Base-by-base conservation (phyloP, 2,797 vertebrate genomes). In the Caiman crocodilus region DNA sequence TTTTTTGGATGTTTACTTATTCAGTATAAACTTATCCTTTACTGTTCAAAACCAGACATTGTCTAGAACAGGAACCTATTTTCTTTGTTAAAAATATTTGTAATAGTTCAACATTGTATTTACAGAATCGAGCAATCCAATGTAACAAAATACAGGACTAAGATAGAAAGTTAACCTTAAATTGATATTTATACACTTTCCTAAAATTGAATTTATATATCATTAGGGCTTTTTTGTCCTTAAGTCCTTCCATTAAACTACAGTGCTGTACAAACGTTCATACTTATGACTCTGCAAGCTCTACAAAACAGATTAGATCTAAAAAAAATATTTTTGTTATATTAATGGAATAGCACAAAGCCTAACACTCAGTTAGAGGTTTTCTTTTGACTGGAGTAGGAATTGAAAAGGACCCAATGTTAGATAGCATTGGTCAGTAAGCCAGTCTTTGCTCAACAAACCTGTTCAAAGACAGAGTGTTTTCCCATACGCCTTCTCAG, bases 241-340 rank as follows among this genome's bases (percentile, higher is more conserved):
- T 25, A 21, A 42, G 56, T 21, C 78, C 13, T 56, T 55, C 9
- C 30, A 32, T 18, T 76, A 55, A 60, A 14, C 15, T 84, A 5
- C 0, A 0, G 14, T 63, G 84, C 61, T 79, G 42, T 73, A 73
- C 65, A 23, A 10, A 1, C 6, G 2, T 4, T 61, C 8, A 20
- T 21, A 25, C 4, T 77, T 9, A 71, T 59, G 26, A 12, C 7
- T 71, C 30, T 74, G 79, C 14, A 56, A 35, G 57, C 26, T 79
- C 30, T 7, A 14, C 28, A 65, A 64, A 20, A 58, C 18, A 11
- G 20, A 13, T 25, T 18, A 7, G 0, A 32, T 79, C 81, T 3
- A 12, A 82, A 85, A 20, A 63, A 20, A 4, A 78, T 42, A 5
- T 26, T 84, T 89, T 56, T 88, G 4, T 35, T 12, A 16, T 69